These are phyloP conservation scores for Apostichopus californicus DNA, from an alignment of 35 echinoderm and acorn worm genomes.

Conservation along the genomic window DNA sequence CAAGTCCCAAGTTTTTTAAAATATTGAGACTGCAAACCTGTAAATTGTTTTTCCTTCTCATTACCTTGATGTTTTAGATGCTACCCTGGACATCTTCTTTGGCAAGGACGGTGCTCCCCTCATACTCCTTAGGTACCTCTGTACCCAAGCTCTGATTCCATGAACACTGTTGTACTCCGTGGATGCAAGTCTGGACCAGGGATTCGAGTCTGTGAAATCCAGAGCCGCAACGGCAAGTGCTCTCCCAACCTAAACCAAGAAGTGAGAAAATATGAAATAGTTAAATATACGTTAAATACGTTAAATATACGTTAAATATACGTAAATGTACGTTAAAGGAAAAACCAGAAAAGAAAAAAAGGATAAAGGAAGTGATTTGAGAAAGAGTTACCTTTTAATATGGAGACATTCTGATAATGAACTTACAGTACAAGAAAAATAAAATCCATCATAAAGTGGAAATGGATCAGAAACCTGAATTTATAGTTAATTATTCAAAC, in stretches of 20 bases:
- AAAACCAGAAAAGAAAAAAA: not conserved
- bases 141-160: constrained; percentile 84
- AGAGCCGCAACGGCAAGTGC: constrained; percentile 86
- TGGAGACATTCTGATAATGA: too few relatives aligned
- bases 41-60: too few relatives aligned
- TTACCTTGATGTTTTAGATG: constrained; percentile 95
- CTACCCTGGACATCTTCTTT: constrained; percentile 92
- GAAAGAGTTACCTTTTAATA: too few relatives aligned
- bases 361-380: too few relatives aligned
- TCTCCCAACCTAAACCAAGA: constrained; percentile 74
- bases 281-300: not conserved
- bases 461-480: too few relatives aligned
- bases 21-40: too few relatives aligned
- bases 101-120: constrained; percentile 86
- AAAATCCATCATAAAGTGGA: too few relatives aligned
- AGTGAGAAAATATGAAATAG: not conserved
- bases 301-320: too few relatives aligned
- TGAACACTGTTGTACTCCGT: constrained; percentile 86
- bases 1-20: too few relatives aligned
- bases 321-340: not conserved
- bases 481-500: too few relatives aligned
- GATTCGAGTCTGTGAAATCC: constrained; percentile 85
- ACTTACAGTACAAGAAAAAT: too few relatives aligned
- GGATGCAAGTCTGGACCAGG: constrained; percentile 84
- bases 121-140: constrained; percentile 83